Conservation (phyloP, 2,888 invertebrate species). For the Arenicola marina region DNA sequence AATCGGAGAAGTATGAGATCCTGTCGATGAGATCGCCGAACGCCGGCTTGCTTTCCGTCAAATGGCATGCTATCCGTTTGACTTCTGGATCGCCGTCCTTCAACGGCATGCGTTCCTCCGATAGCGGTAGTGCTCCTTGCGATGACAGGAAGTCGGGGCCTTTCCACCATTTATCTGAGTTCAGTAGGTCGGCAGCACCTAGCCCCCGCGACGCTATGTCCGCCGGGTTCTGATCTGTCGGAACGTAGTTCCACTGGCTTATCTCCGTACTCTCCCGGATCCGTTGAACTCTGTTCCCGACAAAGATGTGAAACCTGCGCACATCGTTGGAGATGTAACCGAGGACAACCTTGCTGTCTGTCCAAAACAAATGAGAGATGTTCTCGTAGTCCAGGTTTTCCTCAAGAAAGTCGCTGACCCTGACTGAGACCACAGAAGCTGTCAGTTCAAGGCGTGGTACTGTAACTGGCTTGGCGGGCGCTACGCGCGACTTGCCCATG, state of each 20-base stretch:
- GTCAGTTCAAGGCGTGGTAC: constrained; percentile 33
- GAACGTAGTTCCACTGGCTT: constrained; percentile 35
- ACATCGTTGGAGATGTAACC: constrained; percentile 36
- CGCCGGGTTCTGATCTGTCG: constrained; percentile 32
- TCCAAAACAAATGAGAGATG: constrained; percentile 19
- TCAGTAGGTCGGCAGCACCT: no score
- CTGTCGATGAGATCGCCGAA: no score
- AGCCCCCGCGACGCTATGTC: no score
- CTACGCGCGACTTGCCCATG: constrained; percentile 29
- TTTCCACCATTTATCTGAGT: no score
- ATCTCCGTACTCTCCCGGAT: constrained; percentile 27
- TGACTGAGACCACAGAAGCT: constrained; percentile 24
- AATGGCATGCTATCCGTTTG: no score
- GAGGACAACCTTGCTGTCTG: constrained; percentile 32
- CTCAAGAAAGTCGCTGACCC: not conserved
- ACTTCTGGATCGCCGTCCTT: not conserved
- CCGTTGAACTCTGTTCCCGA: constrained; percentile 37
- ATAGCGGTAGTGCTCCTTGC: no score
- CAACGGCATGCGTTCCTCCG: not conserved
- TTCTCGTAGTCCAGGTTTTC: not conserved
- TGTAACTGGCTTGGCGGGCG: constrained; percentile 30
- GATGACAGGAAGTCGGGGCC: no score
- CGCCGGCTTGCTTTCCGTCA: no score
- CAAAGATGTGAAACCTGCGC: constrained; percentile 34
- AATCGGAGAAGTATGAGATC: no score